Percentiles rank a stretch among this genome's conserved stretches.
These are phyloP conservation scores for Smutsia gigantea DNA, from an alignment of 2,797 vertebrate genomes.

Conservation along the genomic window DNA sequence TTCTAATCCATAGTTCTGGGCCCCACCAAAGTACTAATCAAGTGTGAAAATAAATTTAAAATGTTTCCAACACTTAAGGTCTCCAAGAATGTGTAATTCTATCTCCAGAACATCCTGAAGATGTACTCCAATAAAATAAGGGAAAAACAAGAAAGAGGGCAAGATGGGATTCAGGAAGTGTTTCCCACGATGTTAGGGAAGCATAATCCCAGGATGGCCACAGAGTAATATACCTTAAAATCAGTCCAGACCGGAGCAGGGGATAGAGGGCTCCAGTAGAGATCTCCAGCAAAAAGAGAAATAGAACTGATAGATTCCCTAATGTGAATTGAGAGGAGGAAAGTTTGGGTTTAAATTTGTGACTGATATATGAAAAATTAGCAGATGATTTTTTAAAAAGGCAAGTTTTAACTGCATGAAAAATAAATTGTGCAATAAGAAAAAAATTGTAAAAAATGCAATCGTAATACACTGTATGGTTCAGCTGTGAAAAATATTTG, in stretches of 20 bases:
- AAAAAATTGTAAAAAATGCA: background rate
- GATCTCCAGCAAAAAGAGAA: background rate
- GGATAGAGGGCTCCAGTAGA: background rate
- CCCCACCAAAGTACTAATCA: background rate
- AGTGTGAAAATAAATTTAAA: background rate
- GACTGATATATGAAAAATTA: background rate
- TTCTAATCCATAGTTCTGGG: slow-evolving; percentile 8
- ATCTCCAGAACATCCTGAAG: background rate
- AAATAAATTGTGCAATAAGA: background rate
- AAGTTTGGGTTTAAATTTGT: background rate
- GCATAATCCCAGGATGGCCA: background rate
- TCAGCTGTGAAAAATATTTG: background rate
- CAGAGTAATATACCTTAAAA: background rate
- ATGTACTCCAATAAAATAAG: background rate
- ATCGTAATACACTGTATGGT: background rate
- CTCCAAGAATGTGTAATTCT: background rate
- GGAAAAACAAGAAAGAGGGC: background rate
- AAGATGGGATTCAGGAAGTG: background rate
- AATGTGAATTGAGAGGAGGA: background rate
- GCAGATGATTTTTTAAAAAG: background rate
- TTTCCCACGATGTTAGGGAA: background rate
- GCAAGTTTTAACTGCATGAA: background rate
- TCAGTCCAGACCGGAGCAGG: background rate
- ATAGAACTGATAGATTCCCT: background rate
- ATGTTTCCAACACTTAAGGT: background rate